Evolutionary conservation across 2,888 invertebrate genomes (phyloP).

Genomic region (Protophormia terraenovae): DNA sequence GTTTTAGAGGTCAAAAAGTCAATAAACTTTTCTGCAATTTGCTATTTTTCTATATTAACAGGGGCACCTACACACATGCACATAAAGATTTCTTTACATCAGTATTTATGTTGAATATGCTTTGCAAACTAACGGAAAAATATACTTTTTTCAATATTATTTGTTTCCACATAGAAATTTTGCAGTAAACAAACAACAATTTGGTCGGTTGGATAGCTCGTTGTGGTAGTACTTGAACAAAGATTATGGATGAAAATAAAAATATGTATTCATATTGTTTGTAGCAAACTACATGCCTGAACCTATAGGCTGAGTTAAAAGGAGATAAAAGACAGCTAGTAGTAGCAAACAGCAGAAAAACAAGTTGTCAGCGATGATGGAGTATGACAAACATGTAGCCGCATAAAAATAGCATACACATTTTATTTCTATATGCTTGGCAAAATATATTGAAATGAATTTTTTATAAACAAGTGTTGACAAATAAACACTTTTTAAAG

Average conservation of each 20-base stretch:
- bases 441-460: conserved; percentile 9
- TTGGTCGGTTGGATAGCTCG: conserved; percentile 18
- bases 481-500: background rate
- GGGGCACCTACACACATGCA: conserved; percentile 30
- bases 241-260: conserved; percentile 42
- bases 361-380: conserved; percentile 56
- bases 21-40: conserved; percentile 63
- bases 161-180: conserved; percentile 34
- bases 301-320: conserved; percentile 21
- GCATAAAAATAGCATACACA: background rate
- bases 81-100: background rate
- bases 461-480: conserved; percentile 3
- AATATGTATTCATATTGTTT: conserved; percentile 11
- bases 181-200: background rate
- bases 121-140: too few species aligned
- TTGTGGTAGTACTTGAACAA: conserved; percentile 4
- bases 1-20: conserved; percentile 68
- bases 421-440: conserved; percentile 21
- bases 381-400: conserved; percentile 35
- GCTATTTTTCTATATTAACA: conserved; percentile 32
- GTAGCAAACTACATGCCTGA: conserved; percentile 28
- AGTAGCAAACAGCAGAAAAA: conserved; percentile 33
- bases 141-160: background rate
- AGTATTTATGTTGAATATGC: conserved; percentile 25
- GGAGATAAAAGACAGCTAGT: background rate